Conservation (phyloP, 2,797 vertebrate genomes). For the Poecile montanus region DNA sequence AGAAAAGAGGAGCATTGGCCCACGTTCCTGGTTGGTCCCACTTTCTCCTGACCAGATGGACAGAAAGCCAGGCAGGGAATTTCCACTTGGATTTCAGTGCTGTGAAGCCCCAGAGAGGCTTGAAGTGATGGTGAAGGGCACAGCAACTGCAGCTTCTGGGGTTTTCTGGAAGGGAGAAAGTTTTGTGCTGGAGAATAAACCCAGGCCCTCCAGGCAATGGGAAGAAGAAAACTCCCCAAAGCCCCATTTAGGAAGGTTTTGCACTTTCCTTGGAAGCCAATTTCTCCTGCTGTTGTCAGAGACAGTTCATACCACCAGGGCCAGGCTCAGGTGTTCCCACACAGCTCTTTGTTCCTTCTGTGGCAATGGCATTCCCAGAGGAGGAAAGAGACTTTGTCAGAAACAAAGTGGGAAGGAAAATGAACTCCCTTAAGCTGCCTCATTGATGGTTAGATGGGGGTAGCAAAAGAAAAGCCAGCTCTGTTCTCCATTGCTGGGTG, state of each 20-base stretch:
- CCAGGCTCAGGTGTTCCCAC: not conserved
- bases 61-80: accelerated
- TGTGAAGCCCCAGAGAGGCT: not conserved
- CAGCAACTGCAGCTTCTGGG: not conserved
- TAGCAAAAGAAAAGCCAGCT: not conserved
- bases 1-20: not conserved
- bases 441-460: not conserved
- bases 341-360: not conserved
- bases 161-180: not conserved
- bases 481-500: not conserved
- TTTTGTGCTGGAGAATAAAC: not conserved
- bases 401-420: not conserved
- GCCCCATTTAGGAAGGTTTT: not conserved
- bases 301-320: not conserved
- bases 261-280: not conserved
- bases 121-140: accelerated
- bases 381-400: not conserved
- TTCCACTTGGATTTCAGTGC: not conserved
- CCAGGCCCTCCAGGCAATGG: not conserved
- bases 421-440: not conserved
- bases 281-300: not conserved
- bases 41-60: not conserved
- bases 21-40: not conserved
- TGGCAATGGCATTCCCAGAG: not conserved
- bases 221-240: not conserved